Percentiles rank a stretch among this genome's conserved stretches.
Evolutionary conservation across 2,888 invertebrate genomes (phyloP).

Genomic region (Rapana venosa): DNA sequence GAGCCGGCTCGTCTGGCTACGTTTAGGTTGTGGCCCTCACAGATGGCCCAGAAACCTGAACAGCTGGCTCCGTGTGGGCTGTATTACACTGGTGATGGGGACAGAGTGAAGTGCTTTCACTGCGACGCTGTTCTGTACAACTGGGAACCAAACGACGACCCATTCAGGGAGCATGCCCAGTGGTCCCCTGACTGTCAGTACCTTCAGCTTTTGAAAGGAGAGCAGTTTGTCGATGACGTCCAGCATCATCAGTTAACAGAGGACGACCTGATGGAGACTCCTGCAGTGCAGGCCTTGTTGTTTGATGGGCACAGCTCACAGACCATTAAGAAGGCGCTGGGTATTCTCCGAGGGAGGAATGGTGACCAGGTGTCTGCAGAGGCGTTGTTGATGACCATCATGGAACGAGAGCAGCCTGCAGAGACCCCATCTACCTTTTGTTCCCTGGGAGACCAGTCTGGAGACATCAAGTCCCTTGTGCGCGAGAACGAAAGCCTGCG

Average conservation of each 20-base stretch:
- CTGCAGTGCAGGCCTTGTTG: conserved; percentile 34
- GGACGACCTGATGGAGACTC: conserved; percentile 7
- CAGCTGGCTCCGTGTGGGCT: too few relatives aligned
- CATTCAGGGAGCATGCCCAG: conserved; percentile 95
- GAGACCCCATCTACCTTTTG: too few relatives aligned
- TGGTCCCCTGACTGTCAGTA: conserved; percentile 93
- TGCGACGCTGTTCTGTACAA: conserved; percentile 94
- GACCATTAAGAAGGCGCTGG: not conserved
- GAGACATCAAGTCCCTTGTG: not conserved
- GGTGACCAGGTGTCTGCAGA: not conserved
- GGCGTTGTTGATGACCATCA: not conserved
- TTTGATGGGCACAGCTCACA: not conserved
- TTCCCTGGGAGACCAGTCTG: too few relatives aligned
- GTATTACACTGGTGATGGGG: conserved; percentile 81
- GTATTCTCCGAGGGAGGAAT: not conserved
- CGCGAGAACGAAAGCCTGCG: conserved; percentile 25
- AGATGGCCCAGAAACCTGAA: too few relatives aligned
- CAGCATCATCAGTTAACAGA: conserved; percentile 33
- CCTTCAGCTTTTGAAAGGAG: conserved; percentile 88
- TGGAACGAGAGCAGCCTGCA: not conserved
- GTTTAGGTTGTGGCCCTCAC: too few relatives aligned
- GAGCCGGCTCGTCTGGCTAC: too few relatives aligned
- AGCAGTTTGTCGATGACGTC: conserved; percentile 84
- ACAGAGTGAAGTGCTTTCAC: conserved; percentile 93
- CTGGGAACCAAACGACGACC: conserved; percentile 93